Evolutionary conservation across 2,797 vertebrate species (phyloP), one percentile per base, ranked within the genome.

Genomic region (Etheostoma perlongum): DNA sequence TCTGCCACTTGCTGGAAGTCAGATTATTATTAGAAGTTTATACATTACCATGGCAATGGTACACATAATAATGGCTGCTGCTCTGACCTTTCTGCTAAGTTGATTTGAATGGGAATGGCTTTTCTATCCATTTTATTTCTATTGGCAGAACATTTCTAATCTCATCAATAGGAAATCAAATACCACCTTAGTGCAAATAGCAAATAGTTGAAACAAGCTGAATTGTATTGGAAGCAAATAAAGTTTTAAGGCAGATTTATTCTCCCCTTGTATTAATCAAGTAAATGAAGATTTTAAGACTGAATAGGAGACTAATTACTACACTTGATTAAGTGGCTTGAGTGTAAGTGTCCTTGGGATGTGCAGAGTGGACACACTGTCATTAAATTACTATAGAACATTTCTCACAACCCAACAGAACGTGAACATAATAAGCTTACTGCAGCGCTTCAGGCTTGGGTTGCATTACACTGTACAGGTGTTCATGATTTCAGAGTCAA

Each of bases 231-330:
- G 54, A 74, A 74, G 76, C 49, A 21, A 67, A 33, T 19, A n/a
- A 30, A 4, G 21, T 52, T 60, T 66, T 30, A 9, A 13, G 58
- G 9, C 53, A 55, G 23, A 72, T 51, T 59, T 15, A 42, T 64
- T 61, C 44, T 42, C 23, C 21, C 12, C 14, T 63, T 46, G 25
- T 68, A 81, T 69, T 71, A 67, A 81, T 83, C 44, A 74, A 75
- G 59, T 19, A 49, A 85, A 83, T 62, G 36, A 61, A 61, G 53
- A 81, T 57, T 81, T 77, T 44, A 49, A 44, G 58, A 67, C 67
- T 70, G 57, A 78, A 80, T 25, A 51, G 30, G 15, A 64, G 46
- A 61, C 47, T 40, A 60, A 85, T 85, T 75, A 81, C 52, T 7
- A 3, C 19, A 42, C 19, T 40, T 82, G n/a, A 87, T 87, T 76